Base-by-base conservation (phyloP, 1,140 invertebrate species). In the Apocrypta bakeri region DNA sequence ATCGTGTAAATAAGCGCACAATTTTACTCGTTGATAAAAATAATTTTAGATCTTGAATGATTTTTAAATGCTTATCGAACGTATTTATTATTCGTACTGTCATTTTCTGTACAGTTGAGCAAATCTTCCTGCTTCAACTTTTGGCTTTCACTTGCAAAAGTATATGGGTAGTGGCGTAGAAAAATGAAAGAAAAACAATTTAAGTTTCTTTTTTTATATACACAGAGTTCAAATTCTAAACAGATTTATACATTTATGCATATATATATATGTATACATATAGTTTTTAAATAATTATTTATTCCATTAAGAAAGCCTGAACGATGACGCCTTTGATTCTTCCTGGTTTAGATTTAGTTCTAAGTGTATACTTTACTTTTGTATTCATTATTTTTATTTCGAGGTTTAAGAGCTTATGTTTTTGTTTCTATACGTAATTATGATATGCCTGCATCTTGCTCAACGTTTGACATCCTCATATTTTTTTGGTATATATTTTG, bases 361-460 rank as follows among this genome's bases (percentile, higher is more conserved):
- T 33, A 31, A 33, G 63, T 25, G 11, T 68, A 37, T 56, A 71
- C 27, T 56, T 40, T 71, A 48, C 11, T 71, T 71, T 56, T 56
- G 2, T 12, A 56, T 33, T 69, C 31, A 37, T n/a, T 21, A 1
- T 11, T 66, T 71, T 79, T n/a, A 29, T 29, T n/a, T n/a, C 33
- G 24, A 11, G 24, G 0, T 12, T 72, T 14, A 48, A 17, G 21
- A 56, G 48, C 48, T 56, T 72, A 56, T 61, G n/a, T 33, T 61
- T 42, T 33, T 40, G 4, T 73, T 6, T 74, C 1, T 63, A 64
- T 74, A 37, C 21, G 37, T 81, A 81, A 40, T 69, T 81, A 71
- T 81, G 79, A 81, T 81, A 74, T 27, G 72, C 61, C 61, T 81
- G 37, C 37, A 81, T 74, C 61, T 81, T 81, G 71, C 79, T 81